Percentiles rank a stretch among this genome's conserved stretches.
phyloP scores from a whole-genome alignment of 2,888 invertebrate genomes.

The Drosophila paramelanica region DNA sequence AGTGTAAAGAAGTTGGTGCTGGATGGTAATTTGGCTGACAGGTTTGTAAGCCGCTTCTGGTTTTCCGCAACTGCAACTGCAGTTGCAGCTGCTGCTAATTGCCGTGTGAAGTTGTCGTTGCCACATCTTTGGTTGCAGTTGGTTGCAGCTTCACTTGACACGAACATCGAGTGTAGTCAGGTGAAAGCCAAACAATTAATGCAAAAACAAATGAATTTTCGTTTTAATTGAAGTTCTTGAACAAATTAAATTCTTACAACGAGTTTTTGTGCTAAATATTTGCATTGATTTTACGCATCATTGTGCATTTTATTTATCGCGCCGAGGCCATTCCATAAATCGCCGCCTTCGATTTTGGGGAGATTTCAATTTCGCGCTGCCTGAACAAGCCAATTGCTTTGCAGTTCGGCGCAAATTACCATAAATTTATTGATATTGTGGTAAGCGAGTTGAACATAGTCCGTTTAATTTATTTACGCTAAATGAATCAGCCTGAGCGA shows the following conservation, averaged over 20 bases:
- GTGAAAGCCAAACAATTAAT: conserved; percentile 7
- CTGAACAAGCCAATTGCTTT: conserved; percentile 43
- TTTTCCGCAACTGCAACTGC: not conserved
- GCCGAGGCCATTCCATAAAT: not conserved
- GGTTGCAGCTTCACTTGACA: not conserved
- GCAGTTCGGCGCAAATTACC: conserved; percentile 36
- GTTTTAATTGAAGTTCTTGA: conserved; percentile 1
- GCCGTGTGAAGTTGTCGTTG: not conserved
- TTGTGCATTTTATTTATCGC: conserved; percentile 28
- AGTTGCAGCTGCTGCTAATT: conserved; percentile 4
- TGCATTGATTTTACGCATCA: conserved; percentile 36
- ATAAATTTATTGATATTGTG: conserved; percentile 56
- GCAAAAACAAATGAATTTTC: not conserved
- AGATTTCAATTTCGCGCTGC: conserved; percentile 44
- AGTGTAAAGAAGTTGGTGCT: conserved; percentile 2
- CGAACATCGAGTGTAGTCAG: conserved; percentile 2
- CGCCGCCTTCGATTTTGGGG: not conserved
- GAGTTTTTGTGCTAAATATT: conserved; percentile 24
- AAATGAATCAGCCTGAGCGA: not conserved
- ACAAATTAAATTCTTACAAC: not conserved
- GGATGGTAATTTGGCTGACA: conserved; percentile 1
- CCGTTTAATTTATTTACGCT: conserved; percentile 36
- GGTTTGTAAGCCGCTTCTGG: not conserved
- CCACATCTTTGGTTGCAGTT: not conserved
- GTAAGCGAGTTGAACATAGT: conserved; percentile 40